Evolutionary conservation across 2,888 invertebrate species (phyloP).

Genomic region (Rhamphomyia laevipes): DNA sequence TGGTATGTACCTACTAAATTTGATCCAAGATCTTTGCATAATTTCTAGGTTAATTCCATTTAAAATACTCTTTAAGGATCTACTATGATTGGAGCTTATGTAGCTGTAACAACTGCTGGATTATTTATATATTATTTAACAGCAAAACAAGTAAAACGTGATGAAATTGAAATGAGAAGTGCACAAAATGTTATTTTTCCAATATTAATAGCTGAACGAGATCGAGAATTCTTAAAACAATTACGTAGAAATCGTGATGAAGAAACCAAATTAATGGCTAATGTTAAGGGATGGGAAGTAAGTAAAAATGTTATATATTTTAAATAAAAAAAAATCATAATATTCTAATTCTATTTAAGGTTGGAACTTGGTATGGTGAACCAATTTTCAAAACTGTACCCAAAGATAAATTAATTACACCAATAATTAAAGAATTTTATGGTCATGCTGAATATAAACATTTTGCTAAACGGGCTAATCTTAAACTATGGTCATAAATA

Average conservation of each 20-base stretch:
- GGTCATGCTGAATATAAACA: conserved; percentile 47
- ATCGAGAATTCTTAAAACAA: conserved; percentile 73
- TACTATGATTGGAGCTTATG: conserved; percentile 48
- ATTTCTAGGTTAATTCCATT: not conserved
- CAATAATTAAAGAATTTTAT: conserved; percentile 58
- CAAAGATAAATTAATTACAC: conserved; percentile 50
- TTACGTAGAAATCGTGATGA: conserved; percentile 67
- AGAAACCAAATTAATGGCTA: conserved; percentile 76
- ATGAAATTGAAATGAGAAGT: conserved; percentile 64
- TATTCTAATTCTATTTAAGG: conserved; percentile 19
- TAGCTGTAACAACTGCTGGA: conserved; percentile 45
- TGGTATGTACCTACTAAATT: conserved; percentile 40
- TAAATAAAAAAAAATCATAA: not conserved
- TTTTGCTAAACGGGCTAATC: conserved; percentile 41
- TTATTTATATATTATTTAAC: conserved; percentile 46
- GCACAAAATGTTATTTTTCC: conserved; percentile 65
- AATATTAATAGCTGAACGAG: conserved; percentile 69
- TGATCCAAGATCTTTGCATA: not conserved
- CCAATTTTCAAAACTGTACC: conserved; percentile 62
- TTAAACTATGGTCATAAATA: conserved; percentile 44
- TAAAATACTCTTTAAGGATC: conserved; percentile 40
- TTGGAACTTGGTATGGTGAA: conserved; percentile 77
- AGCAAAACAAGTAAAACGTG: conserved; percentile 41
- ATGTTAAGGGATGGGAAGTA: conserved; percentile 81
- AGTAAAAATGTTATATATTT: not conserved